A percentile compares a stretch with the other conserved stretches of the same genome.
Conservation (phyloP, 2,888 invertebrate genomes). For the Dioctria rufipes region DNA sequence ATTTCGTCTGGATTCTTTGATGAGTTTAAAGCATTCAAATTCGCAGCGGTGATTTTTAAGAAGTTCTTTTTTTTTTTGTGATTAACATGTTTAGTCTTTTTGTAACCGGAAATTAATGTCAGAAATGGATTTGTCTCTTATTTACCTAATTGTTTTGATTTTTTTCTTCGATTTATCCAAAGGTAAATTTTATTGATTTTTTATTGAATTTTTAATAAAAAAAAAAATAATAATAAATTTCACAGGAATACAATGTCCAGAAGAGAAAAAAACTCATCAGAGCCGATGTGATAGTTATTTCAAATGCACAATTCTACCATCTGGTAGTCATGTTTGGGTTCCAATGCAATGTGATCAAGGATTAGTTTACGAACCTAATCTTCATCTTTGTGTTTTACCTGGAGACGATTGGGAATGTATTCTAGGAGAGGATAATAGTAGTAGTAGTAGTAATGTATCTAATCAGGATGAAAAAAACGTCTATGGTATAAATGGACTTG, state of each 20-base stretch:
- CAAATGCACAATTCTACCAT: constrained; percentile 66
- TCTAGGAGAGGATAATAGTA: constrained; percentile 15
- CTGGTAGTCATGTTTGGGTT: constrained; percentile 68
- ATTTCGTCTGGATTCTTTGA: constrained; percentile 34
- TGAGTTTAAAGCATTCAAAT: constrained; percentile 22
- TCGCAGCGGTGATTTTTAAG: background rate
- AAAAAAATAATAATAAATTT: constrained; percentile 18
- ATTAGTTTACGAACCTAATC: constrained; percentile 68
- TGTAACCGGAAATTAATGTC: background rate
- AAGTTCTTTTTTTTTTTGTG: background rate
- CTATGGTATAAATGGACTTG: constrained; percentile 57
- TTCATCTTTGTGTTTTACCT: constrained; percentile 69
- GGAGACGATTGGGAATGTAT: constrained; percentile 71
- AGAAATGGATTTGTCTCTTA: constrained; percentile 29
- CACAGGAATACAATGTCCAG: constrained; percentile 69
- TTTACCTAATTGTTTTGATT: constrained; percentile 20
- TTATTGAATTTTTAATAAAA: background rate
- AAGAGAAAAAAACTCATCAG: constrained; percentile 67
- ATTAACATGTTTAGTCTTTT: constrained; percentile 19
- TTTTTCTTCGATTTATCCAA: constrained; percentile 31
- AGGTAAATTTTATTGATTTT: constrained; percentile 26
- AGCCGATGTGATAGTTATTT: constrained; percentile 70
- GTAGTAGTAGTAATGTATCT: background rate
- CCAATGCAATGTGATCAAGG: constrained; percentile 68
- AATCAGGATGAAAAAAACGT: constrained; percentile 42